Conservation (phyloP, 2,113 vertebrate species). For the Archocentrus centrarchus region DNA sequence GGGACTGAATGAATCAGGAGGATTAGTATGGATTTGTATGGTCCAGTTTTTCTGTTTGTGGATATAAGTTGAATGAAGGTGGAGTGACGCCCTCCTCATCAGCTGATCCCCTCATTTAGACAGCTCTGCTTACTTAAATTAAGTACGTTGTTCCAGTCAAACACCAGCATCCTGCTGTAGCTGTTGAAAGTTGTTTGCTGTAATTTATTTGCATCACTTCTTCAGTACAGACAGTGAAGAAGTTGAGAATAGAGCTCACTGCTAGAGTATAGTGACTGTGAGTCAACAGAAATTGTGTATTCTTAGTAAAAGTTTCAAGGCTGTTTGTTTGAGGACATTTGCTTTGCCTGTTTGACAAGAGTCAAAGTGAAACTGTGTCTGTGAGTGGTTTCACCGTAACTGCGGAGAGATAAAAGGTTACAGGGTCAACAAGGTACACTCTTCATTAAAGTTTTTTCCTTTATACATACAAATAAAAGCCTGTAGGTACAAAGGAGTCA, state of each 20-base stretch:
- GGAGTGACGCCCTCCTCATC: not conserved
- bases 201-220: not conserved
- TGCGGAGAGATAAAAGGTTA: not conserved
- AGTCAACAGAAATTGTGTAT: not conserved
- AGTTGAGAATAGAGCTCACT: too few species aligned
- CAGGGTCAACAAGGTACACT: not conserved
- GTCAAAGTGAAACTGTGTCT: conserved; percentile 1
- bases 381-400: not conserved
- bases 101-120: not conserved
- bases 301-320: not conserved
- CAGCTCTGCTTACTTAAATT: not conserved
- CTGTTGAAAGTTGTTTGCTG: not conserved
- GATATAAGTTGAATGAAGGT: not conserved
- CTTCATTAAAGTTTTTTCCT: too few species aligned
- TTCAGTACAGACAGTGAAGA: not conserved
- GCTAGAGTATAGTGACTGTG: not conserved
- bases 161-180: not conserved
- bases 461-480: too few species aligned
- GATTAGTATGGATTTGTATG: not conserved
- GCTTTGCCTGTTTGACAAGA: not conserved
- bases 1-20: not conserved
- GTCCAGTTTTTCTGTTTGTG: not conserved
- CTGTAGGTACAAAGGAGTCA: too few species aligned
- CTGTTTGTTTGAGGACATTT: not conserved
- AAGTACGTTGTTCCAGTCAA: not conserved